Base-by-base conservation (phyloP, 2,888 invertebrate genomes). In the Eupithecia inturbata region DNA sequence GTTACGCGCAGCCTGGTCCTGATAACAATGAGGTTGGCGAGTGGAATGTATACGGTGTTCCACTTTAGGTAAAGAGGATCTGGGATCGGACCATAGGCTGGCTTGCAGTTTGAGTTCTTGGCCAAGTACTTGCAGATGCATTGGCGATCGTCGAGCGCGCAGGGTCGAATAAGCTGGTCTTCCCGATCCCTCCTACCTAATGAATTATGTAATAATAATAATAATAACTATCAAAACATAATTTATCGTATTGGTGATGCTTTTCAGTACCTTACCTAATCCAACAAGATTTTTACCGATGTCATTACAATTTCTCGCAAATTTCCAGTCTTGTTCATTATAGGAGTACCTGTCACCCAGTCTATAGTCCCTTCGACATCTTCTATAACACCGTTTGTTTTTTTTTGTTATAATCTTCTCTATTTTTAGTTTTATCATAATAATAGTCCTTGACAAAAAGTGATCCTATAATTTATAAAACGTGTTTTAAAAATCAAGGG, bases 91-190 rank as follows among this genome's bases (percentile, higher is more conserved):
- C 79, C 79, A 3, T 75, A 64, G 0, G 45, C 71, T 5, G 78
- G 79, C 7, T 74, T 60, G 49, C 85, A 85, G 2, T 70, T 69
- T 0, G 78, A 81, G 39, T 83, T 76, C 0, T 69, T 16, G 0
- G 79, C 78, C 9, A 85, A 77, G 64, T 77, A 84, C 0, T 69
- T 64, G 31, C 79, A 78, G 31, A 85, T 83, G 28, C 85, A 85
- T 63, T 80, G 79, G 74, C 82, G 12, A 41, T 85, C 82, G 0
- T 79, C 60, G 0, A 75, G 57, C 14, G 77, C 70, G 49, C 85
- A 85, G 6, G 85, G 85, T 16, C 79, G 79, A 4, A 77, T 68
- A 0, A 80, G 74, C 33, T 77, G 71, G 36, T 77, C 79, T 14
- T 72, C 72, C 22, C 72, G 72, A 19, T 75, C 72, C 31, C 69